Percentiles rank a stretch among this genome's conserved stretches.
Evolutionary conservation across 2,888 invertebrate genomes (phyloP).

Genomic region (Stomorhina lunata): DNA sequence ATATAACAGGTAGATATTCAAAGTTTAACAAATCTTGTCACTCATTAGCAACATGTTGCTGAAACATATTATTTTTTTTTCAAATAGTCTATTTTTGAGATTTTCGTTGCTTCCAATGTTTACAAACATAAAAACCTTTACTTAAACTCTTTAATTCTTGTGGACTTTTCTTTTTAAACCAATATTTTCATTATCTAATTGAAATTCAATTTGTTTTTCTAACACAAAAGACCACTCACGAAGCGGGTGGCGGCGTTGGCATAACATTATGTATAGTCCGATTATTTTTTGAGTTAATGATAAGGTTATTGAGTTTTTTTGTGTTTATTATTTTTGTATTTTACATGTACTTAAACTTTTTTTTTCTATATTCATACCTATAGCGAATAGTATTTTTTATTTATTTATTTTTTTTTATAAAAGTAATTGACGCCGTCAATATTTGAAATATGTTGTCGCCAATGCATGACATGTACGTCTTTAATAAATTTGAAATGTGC

Average conservation of each 20-base stretch:
- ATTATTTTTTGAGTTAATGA: conserved; percentile 19
- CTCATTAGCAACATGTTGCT: not conserved
- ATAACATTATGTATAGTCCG: not conserved
- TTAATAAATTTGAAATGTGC: conserved; percentile 61
- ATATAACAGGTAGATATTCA: not conserved
- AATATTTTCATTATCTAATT: too few species aligned
- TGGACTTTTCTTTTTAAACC: too few species aligned
- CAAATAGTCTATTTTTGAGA: too few species aligned
- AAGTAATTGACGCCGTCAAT: conserved; percentile 64
- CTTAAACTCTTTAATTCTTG: too few species aligned
- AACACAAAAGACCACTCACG: conserved; percentile 31
- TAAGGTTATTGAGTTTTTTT: conserved; percentile 40
- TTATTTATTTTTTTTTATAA: conserved; percentile 30
- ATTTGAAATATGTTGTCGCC: conserved; percentile 67
- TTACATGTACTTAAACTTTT: not conserved
- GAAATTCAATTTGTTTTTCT: not conserved
- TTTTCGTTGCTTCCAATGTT: too few species aligned
- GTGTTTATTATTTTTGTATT: conserved; percentile 22
- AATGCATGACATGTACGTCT: conserved; percentile 62
- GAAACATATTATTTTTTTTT: not conserved
- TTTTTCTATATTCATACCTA: not conserved
- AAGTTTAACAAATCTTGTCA: not conserved
- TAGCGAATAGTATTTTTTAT: not conserved
- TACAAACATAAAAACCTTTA: too few species aligned
- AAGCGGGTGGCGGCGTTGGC: not conserved